Conservation (phyloP, 2,888 invertebrate genomes). For the Venusia cambrica region DNA sequence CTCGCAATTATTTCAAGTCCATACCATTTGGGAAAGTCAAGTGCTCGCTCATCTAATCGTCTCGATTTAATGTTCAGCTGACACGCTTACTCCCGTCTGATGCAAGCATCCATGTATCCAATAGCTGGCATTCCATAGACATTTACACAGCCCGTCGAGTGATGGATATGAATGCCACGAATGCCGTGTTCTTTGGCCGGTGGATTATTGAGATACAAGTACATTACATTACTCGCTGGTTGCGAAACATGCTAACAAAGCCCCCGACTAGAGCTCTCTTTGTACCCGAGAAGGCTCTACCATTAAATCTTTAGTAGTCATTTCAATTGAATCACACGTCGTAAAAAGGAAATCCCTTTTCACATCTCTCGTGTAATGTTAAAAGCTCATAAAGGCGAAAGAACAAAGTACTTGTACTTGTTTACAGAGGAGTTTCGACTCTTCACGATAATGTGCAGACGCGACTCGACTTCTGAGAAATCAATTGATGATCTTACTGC, state of each 20-base stretch:
- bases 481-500: conserved; percentile 14
- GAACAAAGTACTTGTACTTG: conserved; percentile 20
- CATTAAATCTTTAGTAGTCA: background rate
- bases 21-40: conserved; percentile 18
- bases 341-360: conserved; percentile 8
- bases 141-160: too few relatives aligned
- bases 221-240: too few relatives aligned
- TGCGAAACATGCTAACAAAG: too few relatives aligned
- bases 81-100: too few relatives aligned
- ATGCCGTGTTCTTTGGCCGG: too few relatives aligned
- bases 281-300: too few relatives aligned
- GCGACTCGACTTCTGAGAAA: conserved; percentile 22
- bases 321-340: conserved; percentile 2
- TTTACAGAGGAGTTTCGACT: conserved; percentile 17
- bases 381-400: conserved; percentile 22
- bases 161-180: too few relatives aligned
- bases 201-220: too few relatives aligned
- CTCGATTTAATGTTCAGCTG: too few relatives aligned
- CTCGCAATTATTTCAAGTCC: conserved; percentile 6
- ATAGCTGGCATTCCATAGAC: too few relatives aligned
- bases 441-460: conserved; percentile 14
- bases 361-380: conserved; percentile 8
- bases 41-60: conserved; percentile 7
- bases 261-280: too few relatives aligned
- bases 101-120: too few relatives aligned